Evolutionary conservation across 1,140 invertebrate species (phyloP).

Genomic region (silkworm (Bombyx mori)): ASM3026992v2 NC_085130.1:5214501-5215000

Average conservation of each 20-base stretch:
- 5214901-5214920: too few relatives aligned
- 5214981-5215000: too few relatives aligned
- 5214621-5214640: neutral
- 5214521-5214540: neutral
- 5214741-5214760: constrained; percentile 36
- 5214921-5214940: too few relatives aligned
- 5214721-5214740: constrained; percentile 25
- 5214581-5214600: neutral
- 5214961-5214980: too few relatives aligned
- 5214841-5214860: neutral
- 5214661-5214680: constrained; percentile 17
- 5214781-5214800: neutral
- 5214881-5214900: too few relatives aligned
- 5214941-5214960: too few relatives aligned
- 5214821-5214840: constrained; percentile 8
- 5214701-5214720: constrained; percentile 30
- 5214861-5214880: too few relatives aligned
- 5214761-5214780: constrained; percentile 19
- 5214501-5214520: too few relatives aligned
- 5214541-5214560: neutral
- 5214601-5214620: neutral
- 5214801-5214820: neutral
- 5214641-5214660: neutral
- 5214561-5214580: neutral
- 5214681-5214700: constrained; percentile 31